Conservation (phyloP, 2,888 invertebrate species). For the Balanococcus diminutus region DNA sequence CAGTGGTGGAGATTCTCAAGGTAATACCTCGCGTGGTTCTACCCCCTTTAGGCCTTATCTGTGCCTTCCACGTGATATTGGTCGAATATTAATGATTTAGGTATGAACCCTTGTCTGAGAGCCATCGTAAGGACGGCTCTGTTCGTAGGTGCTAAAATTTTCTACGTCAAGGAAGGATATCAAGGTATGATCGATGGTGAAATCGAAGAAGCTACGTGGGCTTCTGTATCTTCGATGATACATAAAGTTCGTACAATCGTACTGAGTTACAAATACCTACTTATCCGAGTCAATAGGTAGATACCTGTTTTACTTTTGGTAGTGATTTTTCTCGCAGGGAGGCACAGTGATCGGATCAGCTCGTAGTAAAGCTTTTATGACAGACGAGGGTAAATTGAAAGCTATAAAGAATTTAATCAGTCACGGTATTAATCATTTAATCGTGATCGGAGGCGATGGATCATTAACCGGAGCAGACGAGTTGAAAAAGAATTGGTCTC, state of each 20-base stretch:
- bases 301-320: too few species aligned
- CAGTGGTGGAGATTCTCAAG: slow-evolving; percentile 95
- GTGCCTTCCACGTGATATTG: not conserved
- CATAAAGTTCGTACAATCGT: slow-evolving; percentile 69
- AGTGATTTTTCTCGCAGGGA: slow-evolving; percentile 68
- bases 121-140: slow-evolving; percentile 99
- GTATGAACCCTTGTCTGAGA: slow-evolving; percentile 98
- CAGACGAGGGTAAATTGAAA: slow-evolving; percentile 85
- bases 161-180: slow-evolving; percentile 77
- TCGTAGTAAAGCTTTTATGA: slow-evolving; percentile 89
- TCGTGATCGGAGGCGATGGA: slow-evolving; percentile 98
- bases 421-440: slow-evolving; percentile 89
- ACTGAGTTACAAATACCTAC: not conserved
- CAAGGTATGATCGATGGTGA: slow-evolving; percentile 97
- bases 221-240: slow-evolving; percentile 96
- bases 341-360: slow-evolving; percentile 99
- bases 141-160: slow-evolving; percentile 95
- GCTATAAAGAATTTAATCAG: slow-evolving; percentile 90
- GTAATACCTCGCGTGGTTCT: slow-evolving; percentile 64
- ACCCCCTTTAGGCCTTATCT: not conserved
- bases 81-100: slow-evolving; percentile 63
- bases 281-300: not conserved
- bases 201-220: slow-evolving; percentile 95
- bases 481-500: slow-evolving; percentile 92
- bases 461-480: slow-evolving; percentile 96